Conservation (phyloP, 2,888 invertebrate genomes). For the Ectemnius continuus region DNA sequence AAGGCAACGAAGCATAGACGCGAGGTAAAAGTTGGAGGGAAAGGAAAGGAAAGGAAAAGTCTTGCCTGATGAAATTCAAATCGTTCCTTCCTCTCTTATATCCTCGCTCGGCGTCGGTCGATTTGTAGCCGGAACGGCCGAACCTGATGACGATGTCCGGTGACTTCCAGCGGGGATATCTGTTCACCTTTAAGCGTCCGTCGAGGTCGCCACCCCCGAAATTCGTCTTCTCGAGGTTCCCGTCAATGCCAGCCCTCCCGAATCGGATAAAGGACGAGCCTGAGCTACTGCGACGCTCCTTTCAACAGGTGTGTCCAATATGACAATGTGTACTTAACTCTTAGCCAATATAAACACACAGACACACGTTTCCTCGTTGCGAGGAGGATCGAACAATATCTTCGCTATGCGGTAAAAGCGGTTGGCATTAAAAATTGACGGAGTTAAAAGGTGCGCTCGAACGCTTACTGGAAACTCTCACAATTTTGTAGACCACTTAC, state of each 20-base stretch:
- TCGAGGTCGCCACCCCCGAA: slow-evolving; percentile 22
- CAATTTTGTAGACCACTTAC: too few relatives aligned
- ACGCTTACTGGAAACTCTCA: too few relatives aligned
- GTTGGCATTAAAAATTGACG: too few relatives aligned
- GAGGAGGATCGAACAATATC: too few relatives aligned
- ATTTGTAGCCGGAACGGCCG: slow-evolving; percentile 67
- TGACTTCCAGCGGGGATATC: slow-evolving; percentile 55
- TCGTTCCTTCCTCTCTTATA: slow-evolving; percentile 60
- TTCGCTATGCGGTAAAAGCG: too few relatives aligned
- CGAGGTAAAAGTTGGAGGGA: background rate
- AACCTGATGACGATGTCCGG: slow-evolving; percentile 74
- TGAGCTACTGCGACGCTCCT: slow-evolving; percentile 67
- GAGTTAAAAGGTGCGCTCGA: too few relatives aligned
- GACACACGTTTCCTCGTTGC: too few relatives aligned
- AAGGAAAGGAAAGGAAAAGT: too few relatives aligned
- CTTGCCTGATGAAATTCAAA: slow-evolving; percentile 65
- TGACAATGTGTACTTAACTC: too few relatives aligned
- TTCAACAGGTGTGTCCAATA: too few relatives aligned
- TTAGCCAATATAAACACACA: too few relatives aligned
- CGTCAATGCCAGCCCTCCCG: slow-evolving; percentile 56
- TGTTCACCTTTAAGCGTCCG: slow-evolving; percentile 44
- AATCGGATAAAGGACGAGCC: slow-evolving; percentile 70
- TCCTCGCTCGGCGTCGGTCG: slow-evolving; percentile 26
- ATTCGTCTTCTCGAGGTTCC: slow-evolving; percentile 33
- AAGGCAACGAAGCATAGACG: too few relatives aligned